Percentiles rank a stretch among this genome's conserved stretches.
These are phyloP conservation scores for Hydrozoanthus tunicans DNA, from an alignment of 64 coral and sea anemone genomes.

Conservation along the genomic window DNA sequence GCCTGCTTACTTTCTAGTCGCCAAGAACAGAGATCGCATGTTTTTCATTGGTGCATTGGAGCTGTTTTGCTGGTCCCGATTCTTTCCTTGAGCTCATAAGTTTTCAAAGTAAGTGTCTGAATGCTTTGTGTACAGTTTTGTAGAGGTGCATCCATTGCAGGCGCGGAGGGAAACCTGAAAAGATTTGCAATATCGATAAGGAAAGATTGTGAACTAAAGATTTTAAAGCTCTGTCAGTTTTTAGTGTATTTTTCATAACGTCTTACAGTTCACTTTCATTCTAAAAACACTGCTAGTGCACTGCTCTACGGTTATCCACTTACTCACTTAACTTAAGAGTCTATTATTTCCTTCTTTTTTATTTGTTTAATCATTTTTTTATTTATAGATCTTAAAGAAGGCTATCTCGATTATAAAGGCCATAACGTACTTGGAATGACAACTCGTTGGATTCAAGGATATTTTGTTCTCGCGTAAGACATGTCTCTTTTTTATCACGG, in stretches of 20 bases:
- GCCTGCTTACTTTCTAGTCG: background rate
- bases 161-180: background rate
- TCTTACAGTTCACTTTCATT: too few species aligned
- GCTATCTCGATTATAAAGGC: conserved; percentile 40
- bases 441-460: conserved; percentile 53
- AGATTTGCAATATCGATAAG: background rate
- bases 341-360: background rate
- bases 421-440: conserved; percentile 46
- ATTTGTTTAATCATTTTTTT: background rate
- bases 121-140: background rate
- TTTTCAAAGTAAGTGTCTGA: conserved; percentile 41
- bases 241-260: too few species aligned
- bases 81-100: conserved; percentile 55
- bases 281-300: background rate
- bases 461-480: conserved; percentile 55
- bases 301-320: background rate
- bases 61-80: conserved; percentile 40
- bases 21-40: background rate
- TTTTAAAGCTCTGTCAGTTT: too few species aligned
- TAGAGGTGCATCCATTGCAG: background rate
- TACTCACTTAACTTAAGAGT: background rate
- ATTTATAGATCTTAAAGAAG: conserved; percentile 39
- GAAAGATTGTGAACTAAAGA: background rate
- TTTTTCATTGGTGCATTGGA: conserved; percentile 51
- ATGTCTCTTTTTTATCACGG: background rate